These are phyloP conservation scores for Diachrysia chrysitis DNA, from an alignment of 2,888 invertebrate genomes.

Conservation along the genomic window DNA sequence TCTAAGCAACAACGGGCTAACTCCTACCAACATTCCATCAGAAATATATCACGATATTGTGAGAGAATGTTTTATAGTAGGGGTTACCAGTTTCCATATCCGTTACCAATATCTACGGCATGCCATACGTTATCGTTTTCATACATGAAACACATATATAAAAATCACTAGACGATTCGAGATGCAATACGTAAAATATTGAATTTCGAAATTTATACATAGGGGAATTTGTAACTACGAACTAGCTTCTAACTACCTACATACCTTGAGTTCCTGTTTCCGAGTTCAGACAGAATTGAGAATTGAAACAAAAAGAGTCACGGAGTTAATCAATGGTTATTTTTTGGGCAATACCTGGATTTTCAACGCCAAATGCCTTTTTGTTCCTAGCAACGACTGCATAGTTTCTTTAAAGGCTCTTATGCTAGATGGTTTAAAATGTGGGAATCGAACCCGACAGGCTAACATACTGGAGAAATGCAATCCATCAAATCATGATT, in stretches of 20 bases:
- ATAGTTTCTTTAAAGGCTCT: neutral
- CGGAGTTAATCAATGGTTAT: neutral
- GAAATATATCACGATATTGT: conserved; percentile 5
- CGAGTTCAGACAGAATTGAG: neutral
- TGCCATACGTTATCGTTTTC: conserved; percentile 12
- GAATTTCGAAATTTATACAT: neutral
- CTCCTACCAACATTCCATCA: neutral
- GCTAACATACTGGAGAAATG: neutral
- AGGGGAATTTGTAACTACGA: neutral
- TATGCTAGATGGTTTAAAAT: neutral
- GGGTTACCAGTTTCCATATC: conserved; percentile 24
- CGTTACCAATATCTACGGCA: conserved; percentile 30
- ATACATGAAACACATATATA: conserved; percentile 12
- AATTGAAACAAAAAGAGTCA: conserved; percentile 4
- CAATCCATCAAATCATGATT: neutral
- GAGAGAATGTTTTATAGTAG: conserved; percentile 16
- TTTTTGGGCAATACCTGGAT: neutral
- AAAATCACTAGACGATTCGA: conserved; percentile 7
- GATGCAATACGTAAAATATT: conserved; percentile 3
- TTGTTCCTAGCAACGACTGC: neutral
- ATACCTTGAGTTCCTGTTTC: conserved; percentile 10
- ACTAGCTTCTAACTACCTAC: conserved; percentile 9
- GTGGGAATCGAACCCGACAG: neutral
- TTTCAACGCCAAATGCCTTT: neutral
- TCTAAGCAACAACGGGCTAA: neutral